Percentiles rank a stretch among this genome's conserved stretches.
These are phyloP conservation scores for Sciurus niger DNA, from an alignment of 2,113 vertebrate species.

Conservation along the genomic window DNA sequence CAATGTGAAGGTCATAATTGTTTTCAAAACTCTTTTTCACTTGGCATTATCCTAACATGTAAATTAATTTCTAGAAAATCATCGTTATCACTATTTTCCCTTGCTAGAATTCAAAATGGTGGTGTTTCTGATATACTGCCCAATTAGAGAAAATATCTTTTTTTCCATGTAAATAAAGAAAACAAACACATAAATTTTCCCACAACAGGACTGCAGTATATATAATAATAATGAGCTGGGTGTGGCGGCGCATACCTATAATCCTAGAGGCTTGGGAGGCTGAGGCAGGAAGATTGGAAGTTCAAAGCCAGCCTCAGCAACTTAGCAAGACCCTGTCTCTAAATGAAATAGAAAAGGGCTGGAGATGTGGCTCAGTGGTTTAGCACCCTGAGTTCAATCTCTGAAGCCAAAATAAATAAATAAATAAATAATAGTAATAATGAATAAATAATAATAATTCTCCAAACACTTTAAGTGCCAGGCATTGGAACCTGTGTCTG, in stretches of 20 bases:
- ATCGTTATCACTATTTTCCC: neutral
- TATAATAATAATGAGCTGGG: neutral
- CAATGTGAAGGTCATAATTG: neutral
- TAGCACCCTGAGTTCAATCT: too few relatives aligned
- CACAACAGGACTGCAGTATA: neutral
- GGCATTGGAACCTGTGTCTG: neutral
- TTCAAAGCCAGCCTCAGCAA: too few relatives aligned
- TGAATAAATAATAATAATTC: neutral
- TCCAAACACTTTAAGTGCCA: neutral
- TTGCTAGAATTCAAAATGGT: constrained; percentile 26
- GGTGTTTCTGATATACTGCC: neutral
- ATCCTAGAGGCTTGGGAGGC: too few relatives aligned
- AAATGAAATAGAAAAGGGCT: too few relatives aligned
- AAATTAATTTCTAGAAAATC: constrained; percentile 42
- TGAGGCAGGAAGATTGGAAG: too few relatives aligned
- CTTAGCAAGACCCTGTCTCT: too few relatives aligned
- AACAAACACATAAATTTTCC: neutral
- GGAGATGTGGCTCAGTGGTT: too few relatives aligned
- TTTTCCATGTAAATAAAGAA: neutral
- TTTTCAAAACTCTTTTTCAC: neutral
- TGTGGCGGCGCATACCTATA: too few relatives aligned
- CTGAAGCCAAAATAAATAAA: too few relatives aligned
- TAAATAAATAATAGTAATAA: too few relatives aligned
- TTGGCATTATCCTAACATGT: neutral
- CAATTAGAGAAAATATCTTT: neutral